A percentile compares a stretch with the other conserved stretches of the same genome.
These are phyloP conservation scores for Edolisoma coerulescens DNA, from an alignment of 2,113 vertebrate species.

Conservation along the genomic window DNA sequence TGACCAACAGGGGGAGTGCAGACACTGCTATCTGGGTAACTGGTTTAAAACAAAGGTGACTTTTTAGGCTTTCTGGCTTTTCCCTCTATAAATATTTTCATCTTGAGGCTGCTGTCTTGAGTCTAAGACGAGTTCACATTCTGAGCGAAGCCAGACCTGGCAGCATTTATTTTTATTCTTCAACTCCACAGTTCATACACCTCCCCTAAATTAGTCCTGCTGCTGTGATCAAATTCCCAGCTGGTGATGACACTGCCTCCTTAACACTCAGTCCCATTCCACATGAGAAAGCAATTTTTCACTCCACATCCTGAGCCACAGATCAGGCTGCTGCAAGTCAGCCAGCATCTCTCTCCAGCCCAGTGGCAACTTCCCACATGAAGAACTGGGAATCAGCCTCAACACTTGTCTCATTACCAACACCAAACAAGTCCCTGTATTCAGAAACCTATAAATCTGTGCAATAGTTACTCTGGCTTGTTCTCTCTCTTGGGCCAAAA, in stretches of 20 bases:
- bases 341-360: not conserved
- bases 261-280: not conserved
- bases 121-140: not conserved
- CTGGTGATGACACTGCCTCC: not conserved
- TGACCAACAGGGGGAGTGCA: slow-evolving; percentile 47
- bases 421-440: not conserved
- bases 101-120: not conserved
- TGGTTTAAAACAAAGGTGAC: not conserved
- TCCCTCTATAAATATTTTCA: not conserved
- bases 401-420: accelerated
- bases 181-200: not conserved
- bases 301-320: not conserved
- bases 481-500: not conserved
- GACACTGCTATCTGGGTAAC: not conserved
- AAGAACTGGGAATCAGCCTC: not conserved
- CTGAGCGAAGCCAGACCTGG: not conserved
- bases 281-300: not conserved
- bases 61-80: not conserved
- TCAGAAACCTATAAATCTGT: not conserved
- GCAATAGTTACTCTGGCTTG: not conserved
- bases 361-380: not conserved
- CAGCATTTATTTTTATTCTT: not conserved
- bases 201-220: not conserved
- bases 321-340: not conserved
- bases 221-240: not conserved